A percentile compares a stretch with the other conserved stretches of the same genome.
phyloP scores from a whole-genome alignment of 2,888 invertebrate species.

The Drosophila histrio region DNA sequence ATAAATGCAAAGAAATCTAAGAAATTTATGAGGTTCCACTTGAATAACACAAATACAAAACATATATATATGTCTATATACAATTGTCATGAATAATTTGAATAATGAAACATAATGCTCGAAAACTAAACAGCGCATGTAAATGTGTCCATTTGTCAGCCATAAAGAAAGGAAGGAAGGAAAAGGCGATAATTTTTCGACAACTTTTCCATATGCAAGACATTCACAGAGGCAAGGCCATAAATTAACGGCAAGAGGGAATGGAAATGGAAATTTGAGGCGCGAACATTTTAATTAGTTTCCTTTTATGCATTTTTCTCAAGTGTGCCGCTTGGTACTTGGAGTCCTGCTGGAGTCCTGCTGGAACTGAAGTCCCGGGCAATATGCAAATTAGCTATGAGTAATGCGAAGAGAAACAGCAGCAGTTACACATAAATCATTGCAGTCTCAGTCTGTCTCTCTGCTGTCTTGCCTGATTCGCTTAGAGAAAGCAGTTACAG shows the following conservation, averaged over 20 bases:
- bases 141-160: slow-evolving; percentile 72
- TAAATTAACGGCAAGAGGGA: slow-evolving; percentile 47
- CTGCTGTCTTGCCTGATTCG: neutral
- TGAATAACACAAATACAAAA: slow-evolving; percentile 1
- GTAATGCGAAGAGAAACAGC: slow-evolving; percentile 39
- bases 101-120: slow-evolving; percentile 15
- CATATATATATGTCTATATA: neutral
- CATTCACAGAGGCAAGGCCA: slow-evolving; percentile 56
- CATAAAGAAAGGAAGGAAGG: slow-evolving; percentile 44
- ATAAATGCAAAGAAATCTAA: too few species aligned
- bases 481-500: neutral
- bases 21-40: slow-evolving; percentile 16
- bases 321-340: slow-evolving; percentile 57
- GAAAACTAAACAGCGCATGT: slow-evolving; percentile 48
- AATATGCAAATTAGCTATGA: slow-evolving; percentile 71
- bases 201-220: slow-evolving; percentile 65
- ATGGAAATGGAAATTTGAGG: slow-evolving; percentile 71
- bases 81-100: slow-evolving; percentile 66
- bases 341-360: slow-evolving; percentile 32
- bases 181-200: slow-evolving; percentile 23
- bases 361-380: slow-evolving; percentile 20
- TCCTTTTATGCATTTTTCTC: slow-evolving; percentile 68
- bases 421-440: slow-evolving; percentile 68
- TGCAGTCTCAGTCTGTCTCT: slow-evolving; percentile 21
- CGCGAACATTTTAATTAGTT: slow-evolving; percentile 83